Base-by-base conservation (phyloP, 2,888 invertebrate genomes). In the Piscicola geometra region DNA sequence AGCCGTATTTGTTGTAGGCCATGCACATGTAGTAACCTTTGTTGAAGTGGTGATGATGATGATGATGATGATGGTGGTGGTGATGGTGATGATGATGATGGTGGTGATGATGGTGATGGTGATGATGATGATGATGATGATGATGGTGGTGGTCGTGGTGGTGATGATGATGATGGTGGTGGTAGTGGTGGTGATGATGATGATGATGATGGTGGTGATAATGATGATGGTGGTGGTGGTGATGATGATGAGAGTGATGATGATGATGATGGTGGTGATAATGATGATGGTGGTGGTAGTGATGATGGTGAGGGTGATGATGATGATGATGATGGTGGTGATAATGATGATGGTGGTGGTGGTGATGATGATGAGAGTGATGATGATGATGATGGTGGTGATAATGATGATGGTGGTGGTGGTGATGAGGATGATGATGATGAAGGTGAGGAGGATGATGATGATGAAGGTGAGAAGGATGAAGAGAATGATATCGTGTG, bases 21-120 rank as follows among this genome's bases (percentile, higher is more conserved):
- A 71, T 71, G 71, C 71, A 71, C 71, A 71, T 71, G 71, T 71
- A 71, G 47, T 71, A 71, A 18, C 71, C 71, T 28, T 35, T 47
- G 9, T 47, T 47, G 50, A 15, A n/a, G n/a, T 25, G 67, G 33
- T 67, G 67, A 67, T 67, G 15, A 67, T 18, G 67, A 67, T 67
- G 67, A 67, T 25, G 67, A 67, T 67, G 67, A 67, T 67, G 67
- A 67, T 67, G 67, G 33, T 67, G 15, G 28, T 67, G 67, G 28
- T 67, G 67, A 67, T 25, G 67, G 28, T 67, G 67, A 67, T 67
- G 15, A 67, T 5, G 67, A 28, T 67, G 67, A 67, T 25, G 67
- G 28, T 67, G 67, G 28, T 67, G 67, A 67, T 25, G 67, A 67
- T 67, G 67, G 28, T 67, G 15, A 67, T 5, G 67, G 28, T 67